phyloP scores from a whole-genome alignment of 2,888 invertebrate species.

The Sturmia bella region DNA sequence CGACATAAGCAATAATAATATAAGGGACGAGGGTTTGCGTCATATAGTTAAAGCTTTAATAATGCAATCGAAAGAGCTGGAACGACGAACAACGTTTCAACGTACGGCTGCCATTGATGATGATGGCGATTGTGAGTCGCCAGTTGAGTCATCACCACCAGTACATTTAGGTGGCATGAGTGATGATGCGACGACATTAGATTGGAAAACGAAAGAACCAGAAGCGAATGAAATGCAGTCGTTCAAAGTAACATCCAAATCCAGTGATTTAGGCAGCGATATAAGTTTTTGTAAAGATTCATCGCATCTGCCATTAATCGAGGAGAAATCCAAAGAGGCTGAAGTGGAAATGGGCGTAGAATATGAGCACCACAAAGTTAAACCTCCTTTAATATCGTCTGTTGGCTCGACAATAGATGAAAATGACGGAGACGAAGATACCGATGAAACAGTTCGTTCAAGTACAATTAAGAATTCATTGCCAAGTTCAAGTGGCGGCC shows the following conservation, averaged over 20 bases:
- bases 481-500: constrained; percentile 69
- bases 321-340: constrained; percentile 43
- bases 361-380: constrained; percentile 54
- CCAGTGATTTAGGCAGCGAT: background rate
- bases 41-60: constrained; percentile 89
- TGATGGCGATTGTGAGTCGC: constrained; percentile 73
- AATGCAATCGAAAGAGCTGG: constrained; percentile 84
- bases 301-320: constrained; percentile 45
- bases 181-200: constrained; percentile 23
- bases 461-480: constrained; percentile 71
- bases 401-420: constrained; percentile 72
- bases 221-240: constrained; percentile 10
- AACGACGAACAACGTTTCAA: constrained; percentile 76
- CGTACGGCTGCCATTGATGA: constrained; percentile 77
- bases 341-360: constrained; percentile 11
- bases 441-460: constrained; percentile 78
- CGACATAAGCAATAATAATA: constrained; percentile 89
- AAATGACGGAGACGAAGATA: constrained; percentile 79
- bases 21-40: constrained; percentile 85
- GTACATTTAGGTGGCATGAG: constrained; percentile 42
- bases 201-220: constrained; percentile 48
- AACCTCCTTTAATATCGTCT: constrained; percentile 58
- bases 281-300: constrained; percentile 22
- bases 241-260: constrained; percentile 2
- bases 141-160: constrained; percentile 62